phyloP scores from a whole-genome alignment of 2,797 vertebrate species.

The Phalanger gymnotis region DNA sequence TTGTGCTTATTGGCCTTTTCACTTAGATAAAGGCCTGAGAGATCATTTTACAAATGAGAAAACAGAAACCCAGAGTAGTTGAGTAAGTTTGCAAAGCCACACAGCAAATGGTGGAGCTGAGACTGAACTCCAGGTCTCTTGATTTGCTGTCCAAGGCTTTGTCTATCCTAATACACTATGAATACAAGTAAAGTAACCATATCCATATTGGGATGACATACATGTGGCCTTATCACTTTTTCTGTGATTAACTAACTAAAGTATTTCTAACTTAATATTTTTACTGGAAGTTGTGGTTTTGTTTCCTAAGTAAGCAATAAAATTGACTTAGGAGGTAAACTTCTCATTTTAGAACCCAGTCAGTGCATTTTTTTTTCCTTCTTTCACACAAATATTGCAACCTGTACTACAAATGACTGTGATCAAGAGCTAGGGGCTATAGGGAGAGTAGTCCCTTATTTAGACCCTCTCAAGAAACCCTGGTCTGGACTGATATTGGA shows the following conservation, averaged over 20 bases:
- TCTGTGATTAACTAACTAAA: neutral
- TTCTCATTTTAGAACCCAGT: slow-evolving; percentile 31
- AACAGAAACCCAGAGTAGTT: neutral
- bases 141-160: neutral
- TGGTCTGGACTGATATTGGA: slow-evolving; percentile 28
- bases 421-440: neutral
- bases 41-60: slow-evolving; percentile 25
- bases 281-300: slow-evolving; percentile 47
- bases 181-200: neutral
- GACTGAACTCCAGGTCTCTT: slow-evolving; percentile 8
- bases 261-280: slow-evolving; percentile 47
- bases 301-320: slow-evolving; percentile 28
- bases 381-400: neutral
- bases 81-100: neutral
- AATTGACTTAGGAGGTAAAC: neutral
- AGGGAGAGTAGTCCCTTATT: slow-evolving; percentile 39
- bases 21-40: slow-evolving; percentile 18
- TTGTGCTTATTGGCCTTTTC: slow-evolving; percentile 40
- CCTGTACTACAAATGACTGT: slow-evolving; percentile 23
- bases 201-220: neutral
- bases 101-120: neutral
- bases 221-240: neutral
- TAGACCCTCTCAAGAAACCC: neutral
- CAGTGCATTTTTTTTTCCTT: neutral
- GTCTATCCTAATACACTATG: neutral